Evolutionary conservation across 2,113 vertebrate species (phyloP), one percentile per base, ranked within the genome.

Genomic region (Talpa occidentalis): DNA sequence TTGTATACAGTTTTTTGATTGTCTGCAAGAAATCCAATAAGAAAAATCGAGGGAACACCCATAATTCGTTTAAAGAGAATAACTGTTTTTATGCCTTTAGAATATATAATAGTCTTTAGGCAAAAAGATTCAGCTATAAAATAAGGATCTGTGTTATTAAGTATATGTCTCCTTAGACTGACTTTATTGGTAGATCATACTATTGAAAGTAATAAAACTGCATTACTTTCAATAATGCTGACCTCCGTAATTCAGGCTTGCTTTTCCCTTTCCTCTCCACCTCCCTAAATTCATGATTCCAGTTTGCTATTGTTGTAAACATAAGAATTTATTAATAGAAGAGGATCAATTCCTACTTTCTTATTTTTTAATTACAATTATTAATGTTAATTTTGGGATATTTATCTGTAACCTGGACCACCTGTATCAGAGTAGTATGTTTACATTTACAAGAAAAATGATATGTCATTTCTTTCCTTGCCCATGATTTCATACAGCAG

Each of bases 141-240:
- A 59, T 47, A 67, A 96, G 47, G 30, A 79, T 92, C 17, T 14
- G 28, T 84, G 30, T 90, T 79, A 77, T 94, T 87, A 95, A 93
- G 72, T 91, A 60, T 80, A 32, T 69, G 47, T 84, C 44, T 77
- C 70, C 69, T 89, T 92, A 93, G 72, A 74, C 47, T 77, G 93
- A 69, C 19, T 32, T 94, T 81, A 93, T 74, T 90, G 80, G 40
- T 54, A 67, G 24, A 72, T 91, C 21, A 47, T 21, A 84, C 79
- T 78, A 74, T 84, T 90, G 66, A 94, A 94, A 90, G 32, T 76
- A 83, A 93, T 95, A 89, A 96, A 93, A 78, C 62, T 40, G 9
- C 54, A 64, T 79, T 67, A 54, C 42, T 73, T 92, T 84, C 87
- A 67, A 67, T 85, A 94, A 88, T 94, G 64, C 80, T 73, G 59